These are phyloP conservation scores for Siniperca obscura DNA, from an alignment of 2,797 vertebrate genomes.

Conservation along the genomic window DNA sequence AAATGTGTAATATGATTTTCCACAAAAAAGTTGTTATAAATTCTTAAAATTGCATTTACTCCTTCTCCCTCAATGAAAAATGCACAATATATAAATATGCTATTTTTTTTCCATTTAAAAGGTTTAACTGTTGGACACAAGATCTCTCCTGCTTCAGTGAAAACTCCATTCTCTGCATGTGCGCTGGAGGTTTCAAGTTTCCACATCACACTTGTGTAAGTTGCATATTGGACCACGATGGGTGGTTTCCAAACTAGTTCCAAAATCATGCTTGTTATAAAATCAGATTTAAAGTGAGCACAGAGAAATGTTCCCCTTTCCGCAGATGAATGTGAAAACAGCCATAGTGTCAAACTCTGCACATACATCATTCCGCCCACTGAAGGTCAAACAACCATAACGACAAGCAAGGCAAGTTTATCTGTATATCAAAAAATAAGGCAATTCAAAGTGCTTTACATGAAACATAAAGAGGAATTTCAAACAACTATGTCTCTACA, in stretches of 20 bases:
- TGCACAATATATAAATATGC: neutral
- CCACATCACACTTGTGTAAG: neutral
- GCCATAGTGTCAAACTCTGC: neutral
- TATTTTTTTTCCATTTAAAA: neutral
- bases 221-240: neutral
- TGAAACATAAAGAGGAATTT: neutral
- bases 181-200: neutral
- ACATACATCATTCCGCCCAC: neutral
- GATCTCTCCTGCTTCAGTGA: neutral
- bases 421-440: no score
- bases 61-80: neutral
- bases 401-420: neutral
- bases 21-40: neutral
- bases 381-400: slow-evolving; percentile 15
- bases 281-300: neutral
- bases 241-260: neutral
- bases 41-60: neutral
- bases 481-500: neutral
- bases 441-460: neutral
- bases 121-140: neutral
- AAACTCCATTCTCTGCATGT: neutral
- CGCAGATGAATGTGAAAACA: neutral
- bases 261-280: neutral
- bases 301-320: neutral
- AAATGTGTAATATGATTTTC: neutral